Base-by-base conservation (phyloP, 2,113 vertebrate genomes). In the Dolichotis patagonum region DNA sequence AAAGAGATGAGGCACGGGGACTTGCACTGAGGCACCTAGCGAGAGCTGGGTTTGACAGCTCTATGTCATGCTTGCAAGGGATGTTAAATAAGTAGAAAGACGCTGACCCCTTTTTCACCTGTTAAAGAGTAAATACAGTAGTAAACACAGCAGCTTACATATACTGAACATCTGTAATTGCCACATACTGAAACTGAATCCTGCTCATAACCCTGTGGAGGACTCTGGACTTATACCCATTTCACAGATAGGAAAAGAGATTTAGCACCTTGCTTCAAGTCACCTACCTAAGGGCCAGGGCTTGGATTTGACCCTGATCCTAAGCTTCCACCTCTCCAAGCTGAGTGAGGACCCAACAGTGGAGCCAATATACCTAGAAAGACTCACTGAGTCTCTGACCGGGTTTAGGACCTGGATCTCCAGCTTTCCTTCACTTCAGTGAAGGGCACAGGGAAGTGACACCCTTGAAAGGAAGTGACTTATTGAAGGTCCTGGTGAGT, bases 401-500 rank as follows among this genome's bases (percentile, higher is more conserved):
- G 58, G 71, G 90, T 78, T 58, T 94, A 80, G 83, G 63, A 69
- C 71, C 62, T 80, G 14, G 41, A 87, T 67, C 8, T 5, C 52
- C 43, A 19, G 46, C 60, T 84, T 19, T 75, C 52, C 60, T 95
- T 65, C 56, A 88, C 58, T 82, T 90, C 63, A 90, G 24, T 49
- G 32, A 32, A 46, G 4, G 78, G 65, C n/a, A 65, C 5, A 26
- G n/a, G 91, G 73, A 95, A 96, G 94, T 83, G 71, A 92, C 41
- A 7, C 60, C 41, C 35, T 88, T 13, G n/a, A 92, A 78, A 41
- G 94, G 95, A 97, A 98, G 80, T 97, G 93, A 96, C 93, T 93
- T 96, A 91, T 16, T 91, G 71, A 83, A 75, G 87, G 87, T 93
- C 80, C 77, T 0, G 13, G 62, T 97, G 97, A 97, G 97, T 97